Base-by-base conservation (phyloP, 2,888 invertebrate genomes). In the Philaethria dido region DNA sequence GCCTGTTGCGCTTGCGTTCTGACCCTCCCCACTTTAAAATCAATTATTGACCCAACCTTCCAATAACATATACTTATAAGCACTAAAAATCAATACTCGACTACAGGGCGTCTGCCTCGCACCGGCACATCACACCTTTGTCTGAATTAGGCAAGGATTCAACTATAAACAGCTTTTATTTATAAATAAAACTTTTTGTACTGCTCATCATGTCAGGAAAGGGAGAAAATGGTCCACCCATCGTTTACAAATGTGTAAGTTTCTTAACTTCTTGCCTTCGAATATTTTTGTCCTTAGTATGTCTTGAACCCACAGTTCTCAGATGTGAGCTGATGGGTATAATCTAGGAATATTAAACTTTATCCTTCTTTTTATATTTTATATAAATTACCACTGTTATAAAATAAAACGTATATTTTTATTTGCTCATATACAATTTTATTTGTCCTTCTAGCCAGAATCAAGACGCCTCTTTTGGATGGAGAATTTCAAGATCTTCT, bases 21-120 rank as follows among this genome's bases (percentile, higher is more conserved):
- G 57, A n/a, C 57, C n/a, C 22, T 42, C 57, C 57, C 42, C 39
- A 9, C 57, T 42, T 22, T 3, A 22, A 25, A 9, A 13, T 11
- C n/a, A 42, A 57, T 57, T 11, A 57, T 22, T 57, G 36, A 9
- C 13, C 14, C 55, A 1, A 39, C 3, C 14, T 22, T 2, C 55
- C 20, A 20, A 20, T 42, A 57, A 20, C 20, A 36, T 39, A 55
- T 20, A 39, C n/a, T 20, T 36, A n/a, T 57, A 57, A 57, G 39
- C 50, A 50, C 50, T 55, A n/a, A 55, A 57, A 57, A 57, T 57
- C 55, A 57, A 57, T 57, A 57, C 39, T n/a, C 55, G n/a, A 22
- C 29, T 50, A 50, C 50, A 25, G 29, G 25, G n/a, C 25, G 50
- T 1, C 29, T n/a, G 29, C n/a, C 50, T n/a, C 29, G n/a, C 50